A percentile compares a stretch with the other conserved stretches of the same genome.
These are phyloP conservation scores for Sitophilus oryzae DNA, from an alignment of 1,140 invertebrate genomes.

Conservation along the genomic window DNA sequence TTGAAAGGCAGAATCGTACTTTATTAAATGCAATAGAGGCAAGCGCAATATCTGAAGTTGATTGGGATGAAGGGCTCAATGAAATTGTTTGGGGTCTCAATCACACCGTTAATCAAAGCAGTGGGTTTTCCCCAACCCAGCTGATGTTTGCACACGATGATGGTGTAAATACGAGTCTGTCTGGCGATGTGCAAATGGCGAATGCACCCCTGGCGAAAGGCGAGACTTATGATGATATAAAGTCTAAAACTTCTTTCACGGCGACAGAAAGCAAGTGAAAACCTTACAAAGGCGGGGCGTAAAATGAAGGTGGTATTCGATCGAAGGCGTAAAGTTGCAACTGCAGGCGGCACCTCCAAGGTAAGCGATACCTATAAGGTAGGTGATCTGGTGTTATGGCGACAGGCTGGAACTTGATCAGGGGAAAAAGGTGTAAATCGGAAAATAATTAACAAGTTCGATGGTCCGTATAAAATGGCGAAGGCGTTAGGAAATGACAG, in stretches of 20 bases:
- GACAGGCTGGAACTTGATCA: not conserved
- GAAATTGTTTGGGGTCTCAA: conserved; percentile 18
- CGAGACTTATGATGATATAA: too few relatives aligned
- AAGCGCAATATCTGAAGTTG: not conserved
- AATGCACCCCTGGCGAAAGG: too few relatives aligned
- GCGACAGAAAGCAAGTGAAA: conserved; percentile 3
- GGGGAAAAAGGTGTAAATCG: conserved; percentile 10
- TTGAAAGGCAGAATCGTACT: conserved; percentile 21
- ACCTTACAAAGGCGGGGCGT: not conserved
- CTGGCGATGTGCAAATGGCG: not conserved
- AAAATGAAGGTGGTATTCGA: conserved; percentile 14
- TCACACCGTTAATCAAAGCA: conserved; percentile 2
- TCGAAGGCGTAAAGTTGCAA: conserved; percentile 13
- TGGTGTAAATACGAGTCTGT: not conserved
- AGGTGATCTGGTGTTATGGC: conserved; percentile 23
- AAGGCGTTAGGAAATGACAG: conserved; percentile 36
- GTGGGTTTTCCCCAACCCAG: conserved; percentile 5
- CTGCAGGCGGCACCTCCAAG: too few relatives aligned
- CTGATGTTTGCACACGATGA: conserved; percentile 8
- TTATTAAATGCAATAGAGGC: conserved; percentile 6
- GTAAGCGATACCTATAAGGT: conserved; percentile 11
- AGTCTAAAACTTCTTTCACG: too few relatives aligned
- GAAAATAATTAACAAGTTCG: conserved; percentile 14
- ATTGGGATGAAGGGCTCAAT: conserved; percentile 11
- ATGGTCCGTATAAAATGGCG: conserved; percentile 32